Evolutionary conservation across 1,140 invertebrate species (phyloP).

Genomic region (Cryptotermes secundus): DNA sequence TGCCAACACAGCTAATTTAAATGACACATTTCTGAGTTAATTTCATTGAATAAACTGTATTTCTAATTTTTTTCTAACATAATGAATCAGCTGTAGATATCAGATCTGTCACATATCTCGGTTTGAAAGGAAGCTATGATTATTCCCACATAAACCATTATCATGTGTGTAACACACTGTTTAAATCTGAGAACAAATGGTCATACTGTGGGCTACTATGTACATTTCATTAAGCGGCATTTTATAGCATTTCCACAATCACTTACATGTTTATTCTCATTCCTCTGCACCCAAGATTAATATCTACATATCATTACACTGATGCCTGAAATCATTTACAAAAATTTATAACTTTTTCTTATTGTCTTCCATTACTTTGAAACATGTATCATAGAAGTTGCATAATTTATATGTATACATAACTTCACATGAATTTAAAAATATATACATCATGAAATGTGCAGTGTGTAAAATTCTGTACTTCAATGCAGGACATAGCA

Average conservation of each 20-base stretch:
- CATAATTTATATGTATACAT: conserved; percentile 25
- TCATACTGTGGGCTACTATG: background rate
- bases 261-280: background rate
- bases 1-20: background rate
- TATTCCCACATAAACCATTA: too few species aligned
- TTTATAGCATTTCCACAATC: background rate
- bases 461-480: conserved; percentile 7
- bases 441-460: background rate
- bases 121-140: too few species aligned
- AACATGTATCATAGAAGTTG: conserved; percentile 22
- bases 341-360: conserved; percentile 26
- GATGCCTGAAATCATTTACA: background rate
- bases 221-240: background rate
- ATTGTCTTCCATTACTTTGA: conserved; percentile 29
- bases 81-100: too few species aligned
- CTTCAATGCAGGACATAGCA: background rate
- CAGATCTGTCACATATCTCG: too few species aligned
- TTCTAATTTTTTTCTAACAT: too few species aligned
- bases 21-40: background rate
- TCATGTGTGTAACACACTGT: background rate
- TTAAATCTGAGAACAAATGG: background rate
- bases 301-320: background rate
- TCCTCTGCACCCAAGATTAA: background rate
- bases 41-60: background rate
- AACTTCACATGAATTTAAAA: background rate